Evolutionary conservation across 2,113 vertebrate genomes (phyloP).

Genomic region (Paraplagusia blochii): DNA sequence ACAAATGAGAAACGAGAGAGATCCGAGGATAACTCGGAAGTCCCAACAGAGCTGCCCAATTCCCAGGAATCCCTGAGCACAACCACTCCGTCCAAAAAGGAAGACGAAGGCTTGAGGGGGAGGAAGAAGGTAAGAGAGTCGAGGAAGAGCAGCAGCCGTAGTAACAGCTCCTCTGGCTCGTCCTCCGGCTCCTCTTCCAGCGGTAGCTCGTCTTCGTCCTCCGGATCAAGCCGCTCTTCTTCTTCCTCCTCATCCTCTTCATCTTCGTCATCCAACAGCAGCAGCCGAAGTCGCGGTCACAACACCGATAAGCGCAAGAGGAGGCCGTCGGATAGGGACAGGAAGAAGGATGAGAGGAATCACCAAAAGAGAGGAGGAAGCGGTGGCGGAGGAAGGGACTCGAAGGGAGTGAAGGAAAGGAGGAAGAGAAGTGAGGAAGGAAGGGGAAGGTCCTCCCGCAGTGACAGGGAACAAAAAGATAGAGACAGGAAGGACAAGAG

Average conservation of each 20-base stretch:
- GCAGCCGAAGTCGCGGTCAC: slow-evolving; percentile 80
- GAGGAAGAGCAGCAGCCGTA: slow-evolving; percentile 78
- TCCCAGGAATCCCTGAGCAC: slow-evolving; percentile 13
- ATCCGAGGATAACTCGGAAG: neutral
- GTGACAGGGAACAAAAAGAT: slow-evolving; percentile 93
- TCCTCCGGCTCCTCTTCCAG: slow-evolving; percentile 84
- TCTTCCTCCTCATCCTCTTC: slow-evolving; percentile 82
- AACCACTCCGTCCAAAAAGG: slow-evolving; percentile 23
- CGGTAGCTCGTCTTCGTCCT: slow-evolving; percentile 79
- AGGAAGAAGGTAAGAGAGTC: slow-evolving; percentile 79
- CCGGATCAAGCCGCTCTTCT: slow-evolving; percentile 82
- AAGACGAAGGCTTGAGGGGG: slow-evolving; percentile 11
- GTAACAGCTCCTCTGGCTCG: slow-evolving; percentile 71
- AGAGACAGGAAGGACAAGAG: slow-evolving; percentile 95
- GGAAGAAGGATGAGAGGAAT: slow-evolving; percentile 82
- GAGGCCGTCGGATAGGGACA: slow-evolving; percentile 76
- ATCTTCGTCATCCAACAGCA: slow-evolving; percentile 84
- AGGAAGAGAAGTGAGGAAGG: slow-evolving; percentile 88
- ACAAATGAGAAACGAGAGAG: slow-evolving; percentile 1
- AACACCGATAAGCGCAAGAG: slow-evolving; percentile 83
- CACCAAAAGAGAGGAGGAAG: slow-evolving; percentile 86
- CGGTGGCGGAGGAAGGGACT: slow-evolving; percentile 74
- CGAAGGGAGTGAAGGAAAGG: slow-evolving; percentile 89
- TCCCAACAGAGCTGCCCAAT: slow-evolving; percentile 3
- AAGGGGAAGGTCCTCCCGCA: slow-evolving; percentile 80